Percentiles rank a stretch among this genome's conserved stretches.
Conservation (phyloP, 2,888 invertebrate genomes). For the Brachypalpus laphriformis region DNA sequence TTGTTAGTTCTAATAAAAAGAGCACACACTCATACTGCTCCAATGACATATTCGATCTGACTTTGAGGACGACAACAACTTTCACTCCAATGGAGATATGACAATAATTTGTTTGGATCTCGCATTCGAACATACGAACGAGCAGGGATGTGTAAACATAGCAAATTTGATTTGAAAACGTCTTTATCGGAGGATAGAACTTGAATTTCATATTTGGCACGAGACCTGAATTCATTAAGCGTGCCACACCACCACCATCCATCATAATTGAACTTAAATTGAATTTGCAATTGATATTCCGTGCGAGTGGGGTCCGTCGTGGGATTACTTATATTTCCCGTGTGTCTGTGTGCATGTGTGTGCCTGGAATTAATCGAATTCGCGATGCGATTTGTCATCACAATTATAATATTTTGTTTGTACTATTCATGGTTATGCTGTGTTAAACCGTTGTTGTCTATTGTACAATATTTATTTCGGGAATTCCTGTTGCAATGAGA, state of each 20-base stretch:
- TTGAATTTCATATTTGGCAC: constrained; percentile 53
- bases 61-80: constrained; percentile 11
- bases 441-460: not conserved
- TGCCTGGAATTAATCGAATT: constrained; percentile 21
- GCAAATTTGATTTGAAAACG: constrained; percentile 38
- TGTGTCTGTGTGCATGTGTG: not conserved
- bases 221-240: constrained; percentile 61
- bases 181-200: constrained; percentile 42
- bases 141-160: constrained; percentile 19
- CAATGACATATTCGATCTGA: constrained; percentile 13
- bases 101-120: constrained; percentile 48
- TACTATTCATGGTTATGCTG: not conserved
- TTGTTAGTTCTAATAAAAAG: constrained; percentile 16
- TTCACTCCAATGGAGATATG: constrained; percentile 46
- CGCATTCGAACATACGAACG: not conserved
- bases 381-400: constrained; percentile 13
- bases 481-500: not conserved
- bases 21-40: not conserved
- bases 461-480: not conserved
- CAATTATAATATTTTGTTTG: not conserved
- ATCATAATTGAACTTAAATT: constrained; percentile 59
- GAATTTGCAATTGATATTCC: constrained; percentile 65
- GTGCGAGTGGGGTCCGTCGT: constrained; percentile 23
- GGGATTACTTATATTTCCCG: not conserved
- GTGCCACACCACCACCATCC: constrained; percentile 5